Base-by-base conservation (phyloP, 2,888 invertebrate species). In the Acrobasis repandana region DNA sequence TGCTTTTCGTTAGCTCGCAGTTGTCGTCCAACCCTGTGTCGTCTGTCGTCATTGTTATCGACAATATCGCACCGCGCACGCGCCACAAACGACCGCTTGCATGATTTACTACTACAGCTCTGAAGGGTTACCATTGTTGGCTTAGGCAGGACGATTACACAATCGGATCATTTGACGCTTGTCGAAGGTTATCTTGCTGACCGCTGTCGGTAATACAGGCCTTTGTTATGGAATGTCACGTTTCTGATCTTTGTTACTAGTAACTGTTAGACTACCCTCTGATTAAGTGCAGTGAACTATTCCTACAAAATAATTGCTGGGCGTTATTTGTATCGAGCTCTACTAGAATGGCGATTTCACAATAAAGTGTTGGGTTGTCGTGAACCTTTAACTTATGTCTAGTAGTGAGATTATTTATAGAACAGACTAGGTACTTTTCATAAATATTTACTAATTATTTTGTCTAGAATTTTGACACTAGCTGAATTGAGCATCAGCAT, bases 21-120 rank as follows among this genome's bases (percentile, higher is more conserved):
- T 65, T 79, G 11, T 75, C 69, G 77, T 79, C 73, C 65, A 61
- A 75, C 54, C 61, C 74, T 65, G 73, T 67, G 66, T 62, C 61
- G 56, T 52, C 64, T 67, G 70, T 73, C 68, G 65, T 67, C 66
- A 70, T 69, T 70, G 72, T 77, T 81, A 80, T 81, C 80, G 73
- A 67, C 67, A 73, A 67, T 81, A 81, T 81, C 76, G 80, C 70
- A 71, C 73, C 71, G 83, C 81, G 88, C 90, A 88, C 90, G 90
- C 88, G 90, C 88, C 83, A 77, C 82, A 83, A 85, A 82, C 85
- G 82, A 76, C 79, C 75, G 77, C 77, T 80, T 85, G 83, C 88
- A 85, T 86, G 89, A 88, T 90, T 90, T 88, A 89, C 83, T 78
- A 74, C 78, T 77, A 77, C 78, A 73, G 75, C 71, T 76, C 79